phyloP scores from a whole-genome alignment of 23 tunicate genomes.

The Styela clava region DNA sequence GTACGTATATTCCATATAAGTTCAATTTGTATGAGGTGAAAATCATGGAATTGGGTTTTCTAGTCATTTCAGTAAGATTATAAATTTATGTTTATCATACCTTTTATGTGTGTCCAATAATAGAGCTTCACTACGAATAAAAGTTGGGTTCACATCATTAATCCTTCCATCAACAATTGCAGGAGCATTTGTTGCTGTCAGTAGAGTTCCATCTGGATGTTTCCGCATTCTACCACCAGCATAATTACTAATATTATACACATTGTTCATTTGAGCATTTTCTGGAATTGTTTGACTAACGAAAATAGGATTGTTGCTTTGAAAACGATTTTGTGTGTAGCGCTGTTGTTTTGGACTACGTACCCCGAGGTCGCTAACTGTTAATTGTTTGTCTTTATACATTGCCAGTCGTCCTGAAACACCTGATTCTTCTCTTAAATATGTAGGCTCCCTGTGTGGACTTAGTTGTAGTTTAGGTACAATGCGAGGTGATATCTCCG shows the following conservation, averaged over 20 bases:
- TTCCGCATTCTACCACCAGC: conserved; percentile 32
- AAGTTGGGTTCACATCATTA: conserved; percentile 23
- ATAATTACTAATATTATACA: conserved; percentile 25
- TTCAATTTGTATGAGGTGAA: too few relatives aligned
- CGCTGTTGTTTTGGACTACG: conserved; percentile 11
- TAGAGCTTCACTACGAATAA: not conserved
- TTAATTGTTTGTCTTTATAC: conserved; percentile 29
- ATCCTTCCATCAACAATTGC: conserved; percentile 5
- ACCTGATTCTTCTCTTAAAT: conserved; percentile 11
- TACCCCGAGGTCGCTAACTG: conserved; percentile 12
- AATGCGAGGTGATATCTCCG: conserved; percentile 20
- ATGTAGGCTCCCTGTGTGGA: conserved; percentile 13
- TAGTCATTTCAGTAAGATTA: too few relatives aligned
- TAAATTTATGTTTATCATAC: too few relatives aligned
- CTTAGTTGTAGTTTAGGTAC: conserved; percentile 22
- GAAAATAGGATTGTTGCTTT: conserved; percentile 5
- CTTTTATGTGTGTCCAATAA: too few relatives aligned
- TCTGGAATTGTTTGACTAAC: conserved; percentile 13
- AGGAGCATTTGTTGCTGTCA: conserved; percentile 24
- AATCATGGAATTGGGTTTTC: too few relatives aligned
- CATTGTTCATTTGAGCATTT: not conserved
- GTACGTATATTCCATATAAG: too few relatives aligned
- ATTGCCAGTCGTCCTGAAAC: conserved; percentile 9
- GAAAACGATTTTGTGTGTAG: conserved; percentile 1
- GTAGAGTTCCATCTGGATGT: conserved; percentile 77